These are phyloP conservation scores for Drosophila atripex DNA, from an alignment of 2,888 invertebrate species.

Conservation along the genomic window DNA sequence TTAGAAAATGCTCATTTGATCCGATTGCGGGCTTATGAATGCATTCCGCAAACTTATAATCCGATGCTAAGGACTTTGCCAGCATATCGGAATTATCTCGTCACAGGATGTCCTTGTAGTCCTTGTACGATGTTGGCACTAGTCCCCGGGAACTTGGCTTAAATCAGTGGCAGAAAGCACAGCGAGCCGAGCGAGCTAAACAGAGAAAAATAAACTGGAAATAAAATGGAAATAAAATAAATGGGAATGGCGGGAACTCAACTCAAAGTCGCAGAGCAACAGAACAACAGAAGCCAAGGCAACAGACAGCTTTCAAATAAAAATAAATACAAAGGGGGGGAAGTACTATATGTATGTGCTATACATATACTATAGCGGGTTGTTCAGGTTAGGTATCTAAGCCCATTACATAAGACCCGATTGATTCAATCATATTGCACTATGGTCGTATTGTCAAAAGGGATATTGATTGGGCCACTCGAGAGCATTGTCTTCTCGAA, in stretches of 20 bases:
- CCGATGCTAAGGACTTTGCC: constrained; percentile 2
- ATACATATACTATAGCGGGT: no score
- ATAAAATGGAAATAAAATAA: constrained; percentile 16
- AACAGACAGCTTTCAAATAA: constrained; percentile 23
- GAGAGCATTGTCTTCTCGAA: constrained; percentile 15
- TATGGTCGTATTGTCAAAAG: constrained; percentile 21
- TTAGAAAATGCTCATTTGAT: neutral
- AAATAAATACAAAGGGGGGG: constrained; percentile 9
- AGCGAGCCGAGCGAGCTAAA: constrained; percentile 11
- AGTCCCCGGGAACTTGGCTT: no score
- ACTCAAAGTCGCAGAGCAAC: constrained; percentile 9
- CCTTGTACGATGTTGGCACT: neutral
- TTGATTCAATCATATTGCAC: constrained; percentile 40
- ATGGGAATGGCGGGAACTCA: constrained; percentile 4
- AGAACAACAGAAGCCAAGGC: constrained; percentile 28
- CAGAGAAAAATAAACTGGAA: neutral
- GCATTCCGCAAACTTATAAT: constrained; percentile 22
- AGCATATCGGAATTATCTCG: constrained; percentile 26
- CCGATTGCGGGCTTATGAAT: constrained; percentile 5
- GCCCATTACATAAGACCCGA: constrained; percentile 34
- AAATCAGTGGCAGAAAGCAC: constrained; percentile 42
- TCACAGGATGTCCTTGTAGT: constrained; percentile 6
- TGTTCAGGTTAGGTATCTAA: constrained; percentile 12
- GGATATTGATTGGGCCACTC: constrained; percentile 34
- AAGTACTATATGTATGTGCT: neutral